These are phyloP conservation scores for Enteromius radiatus DNA, from an alignment of 2,797 vertebrate genomes.

Conservation along the genomic window DNA sequence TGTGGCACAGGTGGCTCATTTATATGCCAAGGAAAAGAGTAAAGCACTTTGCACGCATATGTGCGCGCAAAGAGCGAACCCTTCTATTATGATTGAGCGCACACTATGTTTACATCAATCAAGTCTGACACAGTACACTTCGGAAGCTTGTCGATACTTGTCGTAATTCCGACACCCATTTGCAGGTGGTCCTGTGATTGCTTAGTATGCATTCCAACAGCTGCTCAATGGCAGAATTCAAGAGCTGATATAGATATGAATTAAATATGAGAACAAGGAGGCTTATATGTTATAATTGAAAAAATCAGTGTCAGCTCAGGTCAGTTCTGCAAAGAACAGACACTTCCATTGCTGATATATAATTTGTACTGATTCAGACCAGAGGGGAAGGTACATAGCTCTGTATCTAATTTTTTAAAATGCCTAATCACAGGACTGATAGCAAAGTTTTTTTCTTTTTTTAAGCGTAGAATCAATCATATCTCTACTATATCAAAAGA, in stretches of 20 bases:
- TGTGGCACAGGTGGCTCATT: constrained; percentile 24
- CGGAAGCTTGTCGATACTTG: constrained; percentile 20
- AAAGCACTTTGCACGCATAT: not conserved
- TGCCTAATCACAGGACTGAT: not conserved
- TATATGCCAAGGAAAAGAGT: constrained; percentile 9
- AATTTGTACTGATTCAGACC: not conserved
- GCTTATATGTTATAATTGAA: constrained; percentile 35
- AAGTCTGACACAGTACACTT: constrained; percentile 34
- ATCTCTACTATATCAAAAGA: not conserved
- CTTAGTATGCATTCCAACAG: constrained; percentile 23
- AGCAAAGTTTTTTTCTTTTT: not conserved
- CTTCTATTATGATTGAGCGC: constrained; percentile 19
- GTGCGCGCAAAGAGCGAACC: not conserved
- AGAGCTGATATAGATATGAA: constrained; percentile 19
- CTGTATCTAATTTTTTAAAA: constrained; percentile 26
- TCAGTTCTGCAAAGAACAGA: not conserved
- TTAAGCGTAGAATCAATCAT: not conserved
- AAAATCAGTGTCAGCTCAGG: constrained; percentile 9
- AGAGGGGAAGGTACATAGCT: not conserved
- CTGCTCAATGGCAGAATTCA: not conserved
- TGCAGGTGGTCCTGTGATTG: constrained; percentile 26
- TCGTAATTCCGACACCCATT: constrained; percentile 28
- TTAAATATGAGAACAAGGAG: constrained; percentile 33
- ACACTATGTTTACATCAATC: constrained; percentile 34
- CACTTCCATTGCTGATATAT: constrained; percentile 11